Conservation (phyloP, 2,113 vertebrate genomes). For the Ptychochromis oligacanthus region DNA sequence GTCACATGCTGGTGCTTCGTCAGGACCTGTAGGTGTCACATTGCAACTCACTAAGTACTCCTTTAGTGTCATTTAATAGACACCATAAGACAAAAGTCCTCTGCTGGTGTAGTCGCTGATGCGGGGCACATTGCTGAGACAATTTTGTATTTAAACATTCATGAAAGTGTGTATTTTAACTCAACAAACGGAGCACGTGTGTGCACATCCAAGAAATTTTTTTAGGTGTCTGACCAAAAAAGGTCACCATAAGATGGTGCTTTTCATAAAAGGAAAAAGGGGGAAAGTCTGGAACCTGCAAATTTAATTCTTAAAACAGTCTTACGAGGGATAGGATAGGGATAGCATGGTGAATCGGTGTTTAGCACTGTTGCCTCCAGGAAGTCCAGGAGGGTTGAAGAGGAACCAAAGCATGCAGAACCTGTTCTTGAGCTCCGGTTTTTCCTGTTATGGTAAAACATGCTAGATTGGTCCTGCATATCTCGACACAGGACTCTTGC, state of each 20-base stretch:
- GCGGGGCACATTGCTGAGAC: not conserved
- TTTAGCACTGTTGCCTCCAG: not conserved
- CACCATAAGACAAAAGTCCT: not conserved
- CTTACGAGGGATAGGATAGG: not conserved
- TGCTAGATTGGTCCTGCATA: not conserved
- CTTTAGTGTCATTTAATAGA: not conserved
- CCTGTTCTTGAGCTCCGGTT: not conserved
- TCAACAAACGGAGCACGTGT: too few species aligned
- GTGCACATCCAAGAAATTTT: too few species aligned
- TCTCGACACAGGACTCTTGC: not conserved
- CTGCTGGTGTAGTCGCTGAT: not conserved
- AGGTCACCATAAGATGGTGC: not conserved
- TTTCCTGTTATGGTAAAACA: not conserved
- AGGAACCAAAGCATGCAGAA: not conserved
- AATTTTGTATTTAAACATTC: not conserved
- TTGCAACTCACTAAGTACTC: not conserved
- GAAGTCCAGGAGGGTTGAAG: not conserved
- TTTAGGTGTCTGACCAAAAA: too few species aligned
- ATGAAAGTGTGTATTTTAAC: not conserved
- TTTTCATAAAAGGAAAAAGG: too few species aligned
- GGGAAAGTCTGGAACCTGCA: not conserved
- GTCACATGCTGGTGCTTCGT: not conserved
- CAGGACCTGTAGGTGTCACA: not conserved
- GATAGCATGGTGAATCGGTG: not conserved
- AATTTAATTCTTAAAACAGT: not conserved